Percentiles rank a stretch among this genome's conserved stretches.
Evolutionary conservation across 2,797 vertebrate genomes (phyloP).

Genomic region (Philypnodon macrostomus): DNA sequence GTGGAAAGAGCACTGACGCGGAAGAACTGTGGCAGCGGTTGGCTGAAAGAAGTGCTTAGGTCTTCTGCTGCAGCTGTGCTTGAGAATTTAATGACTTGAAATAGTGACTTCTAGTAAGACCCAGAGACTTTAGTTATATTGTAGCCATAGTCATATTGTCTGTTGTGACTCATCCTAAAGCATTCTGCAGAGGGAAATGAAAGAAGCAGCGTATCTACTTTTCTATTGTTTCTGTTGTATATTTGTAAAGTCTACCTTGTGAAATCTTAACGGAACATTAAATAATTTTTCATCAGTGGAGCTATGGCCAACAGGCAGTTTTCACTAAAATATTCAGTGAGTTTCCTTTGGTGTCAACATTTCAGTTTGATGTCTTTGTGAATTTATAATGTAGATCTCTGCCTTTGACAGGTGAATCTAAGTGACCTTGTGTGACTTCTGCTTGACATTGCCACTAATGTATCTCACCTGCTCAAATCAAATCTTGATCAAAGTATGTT

Average conservation of each 20-base stretch:
- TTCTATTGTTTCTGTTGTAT: too few species aligned
- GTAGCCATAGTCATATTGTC: too few species aligned
- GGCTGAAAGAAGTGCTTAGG: not conserved
- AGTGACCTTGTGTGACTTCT: slow-evolving; percentile 10
- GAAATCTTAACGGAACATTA: too few species aligned
- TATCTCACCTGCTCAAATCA: slow-evolving; percentile 20
- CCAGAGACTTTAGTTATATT: too few species aligned
- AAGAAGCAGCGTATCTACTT: too few species aligned
- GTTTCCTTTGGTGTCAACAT: not conserved
- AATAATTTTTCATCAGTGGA: too few species aligned
- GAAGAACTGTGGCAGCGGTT: slow-evolving; percentile 18
- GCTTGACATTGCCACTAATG: slow-evolving; percentile 5
- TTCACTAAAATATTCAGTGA: too few species aligned
- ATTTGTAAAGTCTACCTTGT: too few species aligned
- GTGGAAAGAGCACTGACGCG: slow-evolving; percentile 31
- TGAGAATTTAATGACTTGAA: not conserved
- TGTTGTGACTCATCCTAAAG: too few species aligned
- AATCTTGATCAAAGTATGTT: slow-evolving; percentile 8
- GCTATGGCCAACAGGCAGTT: too few species aligned
- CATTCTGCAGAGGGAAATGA: too few species aligned
- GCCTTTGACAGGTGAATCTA: not conserved
- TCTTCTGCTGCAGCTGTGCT: not conserved
- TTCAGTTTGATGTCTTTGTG: not conserved
- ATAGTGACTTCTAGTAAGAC: not conserved
- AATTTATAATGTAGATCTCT: not conserved